Percentiles rank a stretch among this genome's conserved stretches.
Evolutionary conservation across 1,140 invertebrate genomes (phyloP).

Genomic region (Ceratina japonica): DNA sequence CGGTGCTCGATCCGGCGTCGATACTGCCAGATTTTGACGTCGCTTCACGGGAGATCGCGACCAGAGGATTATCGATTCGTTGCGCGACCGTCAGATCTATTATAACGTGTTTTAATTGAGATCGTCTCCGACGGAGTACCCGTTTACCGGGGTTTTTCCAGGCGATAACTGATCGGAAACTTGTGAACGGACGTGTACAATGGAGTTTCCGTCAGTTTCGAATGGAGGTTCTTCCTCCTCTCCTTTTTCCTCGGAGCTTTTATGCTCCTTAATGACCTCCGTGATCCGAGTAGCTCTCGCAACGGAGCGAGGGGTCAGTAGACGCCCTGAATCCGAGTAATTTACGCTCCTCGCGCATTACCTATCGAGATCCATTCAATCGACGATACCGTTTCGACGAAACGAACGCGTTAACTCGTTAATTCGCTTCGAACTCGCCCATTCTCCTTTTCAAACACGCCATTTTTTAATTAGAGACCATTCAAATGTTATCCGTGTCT

Average conservation of each 20-base stretch:
- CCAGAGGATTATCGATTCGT: no score
- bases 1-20: no score
- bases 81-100: no score
- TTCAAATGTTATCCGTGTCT: background rate
- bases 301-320: slow-evolving; percentile 22
- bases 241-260: slow-evolving; percentile 39
- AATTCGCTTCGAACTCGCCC: background rate
- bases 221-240: background rate
- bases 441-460: background rate
- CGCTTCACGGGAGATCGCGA: no score
- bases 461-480: background rate
- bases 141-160: no score
- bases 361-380: slow-evolving; percentile 17
- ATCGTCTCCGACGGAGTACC: no score
- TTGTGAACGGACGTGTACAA: background rate
- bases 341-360: slow-evolving; percentile 14
- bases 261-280: slow-evolving; percentile 52
- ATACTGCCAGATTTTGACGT: no score
- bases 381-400: background rate
- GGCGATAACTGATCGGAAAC: no score
- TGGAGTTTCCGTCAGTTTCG: background rate
- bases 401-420: slow-evolving; percentile 5
- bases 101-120: no score
- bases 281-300: slow-evolving; percentile 30
- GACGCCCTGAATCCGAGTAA: slow-evolving; percentile 41